Conservation (phyloP, 2,113 vertebrate genomes). For the Paraplagusia blochii region DNA sequence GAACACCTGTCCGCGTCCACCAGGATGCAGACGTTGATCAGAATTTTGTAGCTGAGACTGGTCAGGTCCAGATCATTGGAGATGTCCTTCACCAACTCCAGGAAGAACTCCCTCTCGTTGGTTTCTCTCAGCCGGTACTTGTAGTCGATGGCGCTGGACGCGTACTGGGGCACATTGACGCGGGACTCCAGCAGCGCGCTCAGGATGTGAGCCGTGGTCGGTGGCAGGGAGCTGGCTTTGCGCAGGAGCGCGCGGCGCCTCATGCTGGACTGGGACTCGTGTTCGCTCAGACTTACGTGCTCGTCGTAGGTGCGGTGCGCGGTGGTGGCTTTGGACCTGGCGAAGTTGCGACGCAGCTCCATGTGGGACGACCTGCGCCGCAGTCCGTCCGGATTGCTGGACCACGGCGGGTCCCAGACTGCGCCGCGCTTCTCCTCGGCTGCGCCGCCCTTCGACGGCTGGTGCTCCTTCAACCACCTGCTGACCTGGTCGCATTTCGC, state of each 20-base stretch:
- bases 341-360: slow-evolving; percentile 78
- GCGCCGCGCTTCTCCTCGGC: slow-evolving; percentile 61
- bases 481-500: slow-evolving; percentile 72
- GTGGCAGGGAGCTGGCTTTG: slow-evolving; percentile 80
- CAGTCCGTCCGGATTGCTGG: slow-evolving; percentile 65
- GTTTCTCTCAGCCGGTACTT: slow-evolving; percentile 76
- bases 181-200: slow-evolving; percentile 79
- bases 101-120: slow-evolving; percentile 79
- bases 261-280: slow-evolving; percentile 74
- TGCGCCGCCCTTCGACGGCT: slow-evolving; percentile 56
- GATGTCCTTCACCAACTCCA: slow-evolving; percentile 79
- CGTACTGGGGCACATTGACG: slow-evolving; percentile 77
- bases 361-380: slow-evolving; percentile 76
- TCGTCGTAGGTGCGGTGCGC: slow-evolving; percentile 78
- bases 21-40: slow-evolving; percentile 79
- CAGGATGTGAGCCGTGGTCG: slow-evolving; percentile 78
- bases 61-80: slow-evolving; percentile 79
- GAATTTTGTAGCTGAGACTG: slow-evolving; percentile 78
- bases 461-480: slow-evolving; percentile 73
- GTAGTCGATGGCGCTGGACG: slow-evolving; percentile 77
- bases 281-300: slow-evolving; percentile 67
- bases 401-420: slow-evolving; percentile 59
- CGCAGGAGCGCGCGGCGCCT: slow-evolving; percentile 77
- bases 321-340: slow-evolving; percentile 75
- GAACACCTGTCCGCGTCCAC: slow-evolving; percentile 79